These are phyloP conservation scores for Tetragnatha montana DNA, from an alignment of 2,888 invertebrate genomes.

Conservation along the genomic window DNA sequence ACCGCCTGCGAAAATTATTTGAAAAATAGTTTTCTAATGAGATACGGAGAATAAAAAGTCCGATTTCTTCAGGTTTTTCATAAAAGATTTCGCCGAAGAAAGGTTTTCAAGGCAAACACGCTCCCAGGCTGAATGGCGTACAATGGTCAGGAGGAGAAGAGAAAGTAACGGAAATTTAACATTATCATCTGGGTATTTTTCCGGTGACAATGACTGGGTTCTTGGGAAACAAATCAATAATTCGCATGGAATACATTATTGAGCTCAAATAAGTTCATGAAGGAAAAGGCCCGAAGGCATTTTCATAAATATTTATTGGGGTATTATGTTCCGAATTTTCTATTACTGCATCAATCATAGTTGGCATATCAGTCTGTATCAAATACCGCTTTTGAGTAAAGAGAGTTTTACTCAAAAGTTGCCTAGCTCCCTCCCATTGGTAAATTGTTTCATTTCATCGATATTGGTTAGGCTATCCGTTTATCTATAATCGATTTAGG, in stretches of 20 bases:
- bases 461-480: background rate
- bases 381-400: background rate
- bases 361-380: constrained; percentile 20
- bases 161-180: background rate
- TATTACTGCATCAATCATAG: constrained; percentile 27
- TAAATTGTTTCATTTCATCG: background rate
- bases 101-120: constrained; percentile 10
- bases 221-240: constrained; percentile 35
- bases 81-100: constrained; percentile 4
- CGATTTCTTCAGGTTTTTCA: background rate
- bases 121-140: constrained; percentile 11
- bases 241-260: constrained; percentile 28
- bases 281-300: background rate
- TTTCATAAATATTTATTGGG: constrained; percentile 41
- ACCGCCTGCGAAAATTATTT: constrained; percentile 11
- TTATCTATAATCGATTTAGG: background rate
- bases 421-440: background rate
- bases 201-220: constrained; percentile 27
- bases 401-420: background rate
- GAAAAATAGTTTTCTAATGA: constrained; percentile 45
- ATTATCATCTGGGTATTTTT: constrained; percentile 24
- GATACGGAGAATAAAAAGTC: constrained; percentile 17
- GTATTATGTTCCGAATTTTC: constrained; percentile 24
- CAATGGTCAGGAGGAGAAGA: background rate
- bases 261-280: constrained; percentile 3